These are phyloP conservation scores for Cherax quadricarinatus DNA, from an alignment of 1,140 invertebrate species.

Conservation along the genomic window DNA sequence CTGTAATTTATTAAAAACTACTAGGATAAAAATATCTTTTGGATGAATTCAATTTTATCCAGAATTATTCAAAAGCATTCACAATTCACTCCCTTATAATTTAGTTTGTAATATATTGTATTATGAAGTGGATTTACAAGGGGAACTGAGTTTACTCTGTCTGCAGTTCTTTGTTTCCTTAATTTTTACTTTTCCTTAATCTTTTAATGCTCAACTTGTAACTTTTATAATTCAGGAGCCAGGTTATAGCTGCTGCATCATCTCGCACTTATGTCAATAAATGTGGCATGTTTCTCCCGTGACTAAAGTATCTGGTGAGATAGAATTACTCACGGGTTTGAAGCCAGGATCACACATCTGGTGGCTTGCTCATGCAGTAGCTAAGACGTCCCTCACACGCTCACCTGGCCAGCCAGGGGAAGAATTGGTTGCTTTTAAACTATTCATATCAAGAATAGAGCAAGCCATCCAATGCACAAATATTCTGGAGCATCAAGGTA, in stretches of 20 bases:
- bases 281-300: not conserved
- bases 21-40: no score
- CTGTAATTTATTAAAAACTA: no score
- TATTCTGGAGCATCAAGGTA: not conserved
- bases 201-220: not conserved
- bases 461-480: constrained; percentile 11
- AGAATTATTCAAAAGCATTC: no score
- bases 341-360: constrained; percentile 1
- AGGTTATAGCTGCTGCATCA: not conserved
- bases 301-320: constrained; percentile 13
- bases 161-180: not conserved
- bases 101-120: no score
- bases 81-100: no score
- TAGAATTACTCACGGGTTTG: constrained; percentile 17
- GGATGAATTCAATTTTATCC: no score
- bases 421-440: constrained; percentile 21
- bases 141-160: no score
- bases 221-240: not conserved
- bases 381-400: constrained; percentile 11
- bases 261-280: not conserved
- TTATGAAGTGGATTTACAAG: no score
- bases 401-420: constrained; percentile 9
- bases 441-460: constrained; percentile 19
- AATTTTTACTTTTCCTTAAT: not conserved
- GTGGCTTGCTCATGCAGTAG: constrained; percentile 9